Conservation (phyloP, 2,113 vertebrate genomes). For the Semnopithecus entellus region DNA sequence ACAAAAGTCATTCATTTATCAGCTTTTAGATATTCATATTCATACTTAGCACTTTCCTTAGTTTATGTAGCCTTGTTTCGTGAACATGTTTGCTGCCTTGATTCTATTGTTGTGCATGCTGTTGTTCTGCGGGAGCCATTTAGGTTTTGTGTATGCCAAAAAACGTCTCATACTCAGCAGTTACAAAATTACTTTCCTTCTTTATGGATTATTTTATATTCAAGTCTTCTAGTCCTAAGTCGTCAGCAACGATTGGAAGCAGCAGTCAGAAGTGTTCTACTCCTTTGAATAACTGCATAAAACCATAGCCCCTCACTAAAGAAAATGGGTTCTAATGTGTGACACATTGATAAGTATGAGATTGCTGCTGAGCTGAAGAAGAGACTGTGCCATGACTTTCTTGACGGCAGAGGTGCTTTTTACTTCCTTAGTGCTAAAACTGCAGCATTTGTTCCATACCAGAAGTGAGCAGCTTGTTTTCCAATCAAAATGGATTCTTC, state of each 20-base stretch:
- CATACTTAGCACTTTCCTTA: not conserved
- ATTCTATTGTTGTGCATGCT: not conserved
- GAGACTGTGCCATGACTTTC: not conserved
- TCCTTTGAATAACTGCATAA: not conserved
- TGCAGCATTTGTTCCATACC: slow-evolving; percentile 38
- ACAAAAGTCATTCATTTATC: not conserved
- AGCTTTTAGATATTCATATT: not conserved
- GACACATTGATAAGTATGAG: not conserved
- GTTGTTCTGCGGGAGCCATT: not conserved
- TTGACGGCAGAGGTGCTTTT: not conserved
- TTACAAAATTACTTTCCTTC: not conserved
- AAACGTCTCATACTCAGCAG: not conserved
- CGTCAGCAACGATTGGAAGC: not conserved
- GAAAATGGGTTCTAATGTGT: not conserved
- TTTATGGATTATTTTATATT: not conserved
- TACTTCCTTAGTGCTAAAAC: not conserved
- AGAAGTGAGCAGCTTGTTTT: slow-evolving; percentile 69
- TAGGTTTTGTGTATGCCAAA: not conserved
- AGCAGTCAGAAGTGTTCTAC: not conserved
- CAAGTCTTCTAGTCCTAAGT: not conserved
- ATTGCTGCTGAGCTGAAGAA: not conserved
- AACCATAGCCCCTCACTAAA: not conserved
- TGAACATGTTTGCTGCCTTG: not conserved
- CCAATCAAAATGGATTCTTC: slow-evolving; percentile 54
- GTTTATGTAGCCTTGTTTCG: not conserved